A percentile compares a stretch with the other conserved stretches of the same genome.
These are phyloP conservation scores for Macropodus opercularis DNA, from an alignment of 2,797 vertebrate species.

Conservation along the genomic window DNA sequence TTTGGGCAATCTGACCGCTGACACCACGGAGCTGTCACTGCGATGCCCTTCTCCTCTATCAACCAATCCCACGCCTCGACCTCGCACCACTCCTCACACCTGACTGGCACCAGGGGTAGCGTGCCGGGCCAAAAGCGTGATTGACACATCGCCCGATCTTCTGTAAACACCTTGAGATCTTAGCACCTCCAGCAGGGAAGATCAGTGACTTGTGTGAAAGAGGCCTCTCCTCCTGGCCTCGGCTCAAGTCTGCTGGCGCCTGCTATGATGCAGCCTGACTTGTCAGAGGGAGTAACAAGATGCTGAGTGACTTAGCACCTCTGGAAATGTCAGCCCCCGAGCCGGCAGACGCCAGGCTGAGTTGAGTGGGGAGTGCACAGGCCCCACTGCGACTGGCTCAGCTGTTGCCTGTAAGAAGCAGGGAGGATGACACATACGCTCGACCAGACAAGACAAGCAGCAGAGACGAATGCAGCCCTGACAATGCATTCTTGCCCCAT, in stretches of 20 bases:
- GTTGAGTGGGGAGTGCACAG: slow-evolving; percentile 53
- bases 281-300: slow-evolving; percentile 82
- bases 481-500: slow-evolving; percentile 23
- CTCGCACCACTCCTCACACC: slow-evolving; percentile 72
- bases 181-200: slow-evolving; percentile 70
- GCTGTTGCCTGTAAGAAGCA: slow-evolving; percentile 69
- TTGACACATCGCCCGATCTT: slow-evolving; percentile 71
- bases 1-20: slow-evolving; percentile 81
- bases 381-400: slow-evolving; percentile 62
- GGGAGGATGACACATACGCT: slow-evolving; percentile 37
- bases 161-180: slow-evolving; percentile 82
- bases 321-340: slow-evolving; percentile 83
- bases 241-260: slow-evolving; percentile 65
- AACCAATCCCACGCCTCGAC: slow-evolving; percentile 40
- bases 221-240: slow-evolving; percentile 61
- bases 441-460: slow-evolving; percentile 55
- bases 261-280: slow-evolving; percentile 66
- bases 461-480: slow-evolving; percentile 35
- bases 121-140: slow-evolving; percentile 66
- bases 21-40: slow-evolving; percentile 80
- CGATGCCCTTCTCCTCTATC: slow-evolving; percentile 75
- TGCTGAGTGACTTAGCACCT: slow-evolving; percentile 84
- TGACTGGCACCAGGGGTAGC: slow-evolving; percentile 68
- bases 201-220: slow-evolving; percentile 75
- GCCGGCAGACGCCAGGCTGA: slow-evolving; percentile 66